Evolutionary conservation across 2,888 invertebrate genomes (phyloP).

Genomic region (Nephrocerus scutellatus): DNA sequence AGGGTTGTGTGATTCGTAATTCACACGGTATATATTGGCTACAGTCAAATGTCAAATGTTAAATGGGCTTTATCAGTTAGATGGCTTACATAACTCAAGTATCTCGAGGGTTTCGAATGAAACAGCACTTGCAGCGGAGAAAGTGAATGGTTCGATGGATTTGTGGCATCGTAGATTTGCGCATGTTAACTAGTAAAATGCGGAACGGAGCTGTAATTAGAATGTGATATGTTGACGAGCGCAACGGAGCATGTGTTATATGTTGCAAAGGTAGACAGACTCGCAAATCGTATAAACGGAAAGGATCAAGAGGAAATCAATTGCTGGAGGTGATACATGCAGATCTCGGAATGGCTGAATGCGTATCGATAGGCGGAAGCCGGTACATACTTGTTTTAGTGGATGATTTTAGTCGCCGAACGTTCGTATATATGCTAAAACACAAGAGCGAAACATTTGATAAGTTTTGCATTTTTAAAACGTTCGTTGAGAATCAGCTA

Average conservation of each 20-base stretch:
- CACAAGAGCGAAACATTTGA: conserved; percentile 8
- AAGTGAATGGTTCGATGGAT: not conserved
- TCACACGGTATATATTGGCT: not conserved
- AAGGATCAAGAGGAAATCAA: not conserved
- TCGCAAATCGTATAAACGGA: not conserved
- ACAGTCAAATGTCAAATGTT: too few relatives aligned
- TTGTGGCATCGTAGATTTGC: conserved; percentile 9
- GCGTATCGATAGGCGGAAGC: too few relatives aligned
- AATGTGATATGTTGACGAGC: not conserved
- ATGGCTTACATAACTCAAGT: too few relatives aligned
- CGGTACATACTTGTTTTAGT: conserved; percentile 1
- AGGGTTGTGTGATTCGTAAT: conserved; percentile 1
- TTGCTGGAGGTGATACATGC: not conserved
- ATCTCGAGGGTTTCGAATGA: too few relatives aligned
- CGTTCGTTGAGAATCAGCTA: conserved; percentile 8
- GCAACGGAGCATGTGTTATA: conserved; percentile 12
- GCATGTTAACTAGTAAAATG: conserved; percentile 4
- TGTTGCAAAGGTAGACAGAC: conserved; percentile 4
- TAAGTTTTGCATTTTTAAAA: conserved; percentile 4
- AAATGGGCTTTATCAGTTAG: too few relatives aligned
- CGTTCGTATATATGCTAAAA: conserved; percentile 9
- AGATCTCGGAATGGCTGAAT: too few relatives aligned
- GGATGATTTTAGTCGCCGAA: not conserved
- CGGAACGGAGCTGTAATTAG: not conserved
- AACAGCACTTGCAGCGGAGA: not conserved